Evolutionary conservation across 2,797 vertebrate species (phyloP).

Genomic region (Nannoperca australis): DNA sequence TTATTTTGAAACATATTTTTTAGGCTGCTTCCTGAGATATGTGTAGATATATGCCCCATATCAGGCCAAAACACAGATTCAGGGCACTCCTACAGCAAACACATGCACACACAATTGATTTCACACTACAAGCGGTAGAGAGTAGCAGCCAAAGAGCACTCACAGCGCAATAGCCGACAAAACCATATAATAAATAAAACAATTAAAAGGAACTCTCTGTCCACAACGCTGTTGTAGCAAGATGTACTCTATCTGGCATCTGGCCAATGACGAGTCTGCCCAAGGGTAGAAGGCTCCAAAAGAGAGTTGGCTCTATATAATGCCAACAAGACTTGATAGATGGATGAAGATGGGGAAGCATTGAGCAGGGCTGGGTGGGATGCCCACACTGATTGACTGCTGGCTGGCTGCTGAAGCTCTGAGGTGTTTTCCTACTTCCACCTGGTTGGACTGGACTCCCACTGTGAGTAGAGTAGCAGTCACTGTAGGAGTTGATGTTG

Average conservation of each 20-base stretch:
- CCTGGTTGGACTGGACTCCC: slow-evolving; percentile 46
- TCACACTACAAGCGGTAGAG: background rate
- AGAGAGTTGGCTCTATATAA: slow-evolving; percentile 39
- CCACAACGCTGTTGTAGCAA: slow-evolving; percentile 42
- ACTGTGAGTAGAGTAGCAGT: slow-evolving; percentile 34
- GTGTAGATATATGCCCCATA: background rate
- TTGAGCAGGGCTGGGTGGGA: background rate
- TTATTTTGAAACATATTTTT: background rate
- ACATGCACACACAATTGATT: background rate
- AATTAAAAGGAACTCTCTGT: slow-evolving; percentile 51
- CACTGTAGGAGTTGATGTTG: slow-evolving; percentile 51
- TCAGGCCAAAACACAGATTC: slow-evolving; percentile 5
- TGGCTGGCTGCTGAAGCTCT: slow-evolving; percentile 23
- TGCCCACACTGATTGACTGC: slow-evolving; percentile 17
- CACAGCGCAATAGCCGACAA: slow-evolving; percentile 12
- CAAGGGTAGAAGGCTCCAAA: slow-evolving; percentile 29
- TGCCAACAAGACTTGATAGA: slow-evolving; percentile 18
- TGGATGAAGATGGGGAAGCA: slow-evolving; percentile 13
- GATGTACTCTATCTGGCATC: slow-evolving; percentile 44
- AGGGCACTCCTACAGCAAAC: background rate
- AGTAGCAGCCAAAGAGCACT: background rate
- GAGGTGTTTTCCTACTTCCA: slow-evolving; percentile 42
- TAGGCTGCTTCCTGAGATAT: background rate
- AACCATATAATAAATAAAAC: slow-evolving; percentile 20
- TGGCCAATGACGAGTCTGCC: slow-evolving; percentile 34